Evolutionary conservation across 2,888 invertebrate genomes (phyloP).

Genomic region (Cabera pusaria): DNA sequence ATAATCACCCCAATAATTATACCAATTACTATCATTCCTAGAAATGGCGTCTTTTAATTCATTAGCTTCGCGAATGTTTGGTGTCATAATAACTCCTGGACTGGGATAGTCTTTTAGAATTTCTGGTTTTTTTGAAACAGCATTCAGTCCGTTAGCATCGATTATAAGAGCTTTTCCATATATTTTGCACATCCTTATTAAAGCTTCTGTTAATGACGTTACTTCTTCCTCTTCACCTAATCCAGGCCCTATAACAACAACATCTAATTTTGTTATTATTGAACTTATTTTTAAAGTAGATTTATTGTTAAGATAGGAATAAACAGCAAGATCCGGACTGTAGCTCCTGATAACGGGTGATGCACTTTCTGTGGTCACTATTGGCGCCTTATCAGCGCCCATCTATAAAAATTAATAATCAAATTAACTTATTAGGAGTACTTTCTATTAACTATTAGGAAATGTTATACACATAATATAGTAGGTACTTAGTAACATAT

Average conservation of each 20-base stretch:
- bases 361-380: constrained; percentile 94
- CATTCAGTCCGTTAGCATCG: constrained; percentile 94
- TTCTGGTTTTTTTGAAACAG: constrained; percentile 86
- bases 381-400: constrained; percentile 95
- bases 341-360: constrained; percentile 95
- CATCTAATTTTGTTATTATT: constrained; percentile 92
- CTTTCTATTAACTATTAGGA: too few relatives aligned
- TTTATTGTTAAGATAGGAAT: constrained; percentile 91
- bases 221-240: constrained; percentile 89
- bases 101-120: constrained; percentile 87
- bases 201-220: constrained; percentile 82
- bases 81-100: constrained; percentile 90
- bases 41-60: constrained; percentile 83
- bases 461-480: too few relatives aligned
- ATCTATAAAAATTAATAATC: constrained; percentile 80
- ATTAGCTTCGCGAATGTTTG: constrained; percentile 92
- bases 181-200: constrained; percentile 85
- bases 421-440: too few relatives aligned
- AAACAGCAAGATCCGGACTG: constrained; percentile 98
- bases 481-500: too few relatives aligned
- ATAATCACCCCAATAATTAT: constrained; percentile 79
- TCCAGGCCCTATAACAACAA: constrained; percentile 95
- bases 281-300: constrained; percentile 85
- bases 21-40: constrained; percentile 68
- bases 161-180: constrained; percentile 90